These are phyloP conservation scores for Gymnodraco acuticeps DNA, from an alignment of 2,797 vertebrate species.

Conservation along the genomic window DNA sequence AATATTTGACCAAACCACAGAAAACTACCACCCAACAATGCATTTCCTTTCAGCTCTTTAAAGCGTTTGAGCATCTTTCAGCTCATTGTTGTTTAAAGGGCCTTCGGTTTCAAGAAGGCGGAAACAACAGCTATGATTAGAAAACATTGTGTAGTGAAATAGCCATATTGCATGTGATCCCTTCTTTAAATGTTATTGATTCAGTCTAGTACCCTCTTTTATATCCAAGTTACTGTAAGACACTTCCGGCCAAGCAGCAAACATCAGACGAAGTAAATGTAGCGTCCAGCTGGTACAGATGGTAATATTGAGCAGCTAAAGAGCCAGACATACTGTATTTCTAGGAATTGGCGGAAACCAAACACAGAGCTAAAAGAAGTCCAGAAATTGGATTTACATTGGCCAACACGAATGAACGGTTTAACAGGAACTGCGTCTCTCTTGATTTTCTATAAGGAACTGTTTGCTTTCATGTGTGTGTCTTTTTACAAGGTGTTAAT, in stretches of 20 bases:
- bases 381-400: background rate
- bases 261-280: background rate
- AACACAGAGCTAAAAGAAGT: background rate
- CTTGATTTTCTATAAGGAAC: background rate
- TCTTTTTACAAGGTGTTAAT: background rate
- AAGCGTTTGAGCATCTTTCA: background rate
- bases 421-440: background rate
- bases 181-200: background rate
- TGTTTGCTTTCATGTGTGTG: background rate
- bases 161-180: too few relatives aligned
- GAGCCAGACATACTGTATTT: too few relatives aligned
- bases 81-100: background rate
- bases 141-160: too few relatives aligned
- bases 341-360: background rate
- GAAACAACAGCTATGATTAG: too few relatives aligned
- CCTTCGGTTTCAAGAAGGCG: background rate
- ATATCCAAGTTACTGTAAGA: background rate
- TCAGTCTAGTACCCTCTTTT: background rate
- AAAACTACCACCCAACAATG: background rate
- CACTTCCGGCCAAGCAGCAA: background rate
- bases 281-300: background rate
- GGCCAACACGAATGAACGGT: background rate
- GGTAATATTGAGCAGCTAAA: background rate
- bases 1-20: background rate
- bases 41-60: background rate